These are phyloP conservation scores for Ianthella basta DNA, from an alignment of 37 sponge, comb jelly and placozoan genomes.

Conservation along the genomic window DNA sequence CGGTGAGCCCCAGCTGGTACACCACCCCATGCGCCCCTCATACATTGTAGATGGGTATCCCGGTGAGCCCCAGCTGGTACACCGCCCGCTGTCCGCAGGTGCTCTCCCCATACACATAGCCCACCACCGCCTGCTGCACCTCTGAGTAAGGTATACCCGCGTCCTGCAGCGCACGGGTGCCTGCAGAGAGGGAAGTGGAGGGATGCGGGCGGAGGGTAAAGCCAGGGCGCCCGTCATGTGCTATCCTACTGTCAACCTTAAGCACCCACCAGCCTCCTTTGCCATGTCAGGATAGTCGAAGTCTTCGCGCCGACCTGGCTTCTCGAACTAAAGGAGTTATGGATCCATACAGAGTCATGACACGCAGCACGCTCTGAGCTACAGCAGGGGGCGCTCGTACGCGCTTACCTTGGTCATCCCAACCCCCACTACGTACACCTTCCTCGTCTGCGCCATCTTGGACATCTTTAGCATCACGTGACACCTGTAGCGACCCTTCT, in stretches of 20 bases:
- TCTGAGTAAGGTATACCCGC: slow-evolving; percentile 71
- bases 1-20: too few relatives aligned
- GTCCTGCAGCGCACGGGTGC: slow-evolving; percentile 72
- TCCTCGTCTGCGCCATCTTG: slow-evolving; percentile 32
- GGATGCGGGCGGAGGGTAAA: background rate
- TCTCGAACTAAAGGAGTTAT: slow-evolving; percentile 91
- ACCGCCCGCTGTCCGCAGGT: slow-evolving; percentile 91
- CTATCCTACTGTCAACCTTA: background rate
- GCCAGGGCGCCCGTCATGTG: too few relatives aligned
- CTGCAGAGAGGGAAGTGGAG: slow-evolving; percentile 40
- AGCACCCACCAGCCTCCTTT: slow-evolving; percentile 78
- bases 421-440: slow-evolving; percentile 91
- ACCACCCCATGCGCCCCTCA: background rate
- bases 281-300: slow-evolving; percentile 96
- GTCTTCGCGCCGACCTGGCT: slow-evolving; percentile 85
- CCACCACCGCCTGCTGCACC: slow-evolving; percentile 77
- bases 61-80: slow-evolving; percentile 89
- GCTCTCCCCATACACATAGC: slow-evolving; percentile 84
- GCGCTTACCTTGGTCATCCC: slow-evolving; percentile 92
- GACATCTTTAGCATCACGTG: background rate
- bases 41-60: slow-evolving; percentile 93
- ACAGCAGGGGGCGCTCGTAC: background rate
- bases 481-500: too few relatives aligned
- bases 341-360: too few relatives aligned
- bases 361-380: background rate